A percentile compares a stretch with the other conserved stretches of the same genome.
Evolutionary conservation across 2,797 vertebrate species (phyloP).

Genomic region (Brotula barbata): DNA sequence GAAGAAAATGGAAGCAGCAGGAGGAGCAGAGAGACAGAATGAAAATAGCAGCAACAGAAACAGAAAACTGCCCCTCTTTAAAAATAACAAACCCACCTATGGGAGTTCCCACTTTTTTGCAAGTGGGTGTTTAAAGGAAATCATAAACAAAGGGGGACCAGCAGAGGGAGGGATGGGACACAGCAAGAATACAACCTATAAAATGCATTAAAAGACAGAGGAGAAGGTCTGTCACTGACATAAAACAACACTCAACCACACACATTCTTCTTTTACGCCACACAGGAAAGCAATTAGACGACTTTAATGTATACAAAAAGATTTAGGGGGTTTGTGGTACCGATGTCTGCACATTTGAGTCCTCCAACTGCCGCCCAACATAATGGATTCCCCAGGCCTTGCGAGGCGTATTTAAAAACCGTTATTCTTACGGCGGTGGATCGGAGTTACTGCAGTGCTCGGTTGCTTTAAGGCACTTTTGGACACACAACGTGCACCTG

Average conservation of each 20-base stretch:
- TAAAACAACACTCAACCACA: constrained; percentile 43
- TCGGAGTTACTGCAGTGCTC: background rate
- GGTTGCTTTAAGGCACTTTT: background rate
- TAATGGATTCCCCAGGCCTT: constrained; percentile 47
- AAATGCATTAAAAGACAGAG: constrained; percentile 40
- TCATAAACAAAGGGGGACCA: constrained; percentile 62
- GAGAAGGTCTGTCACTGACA: constrained; percentile 8
- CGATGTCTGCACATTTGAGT: constrained; percentile 30
- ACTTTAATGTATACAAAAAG: constrained; percentile 33
- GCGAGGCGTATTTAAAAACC: constrained; percentile 4
- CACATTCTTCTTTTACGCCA: constrained; percentile 24
- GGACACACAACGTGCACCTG: background rate
- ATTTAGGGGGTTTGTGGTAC: constrained; percentile 31
- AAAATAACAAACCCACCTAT: constrained; percentile 70
- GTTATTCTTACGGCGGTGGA: background rate
- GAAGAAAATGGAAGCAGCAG: constrained; percentile 2
- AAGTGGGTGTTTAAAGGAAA: constrained; percentile 45
- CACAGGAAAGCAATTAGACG: constrained; percentile 36
- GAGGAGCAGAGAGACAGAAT: background rate
- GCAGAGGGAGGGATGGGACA: constrained; percentile 65
- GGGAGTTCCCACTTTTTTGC: constrained; percentile 56
- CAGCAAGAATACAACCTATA: constrained; percentile 21
- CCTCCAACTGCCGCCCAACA: constrained; percentile 29
- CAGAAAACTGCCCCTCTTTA: constrained; percentile 40
- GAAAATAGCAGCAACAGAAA: background rate